These are phyloP conservation scores for Coptodon rendalli DNA, from an alignment of 2,113 vertebrate genomes.

Conservation along the genomic window DNA sequence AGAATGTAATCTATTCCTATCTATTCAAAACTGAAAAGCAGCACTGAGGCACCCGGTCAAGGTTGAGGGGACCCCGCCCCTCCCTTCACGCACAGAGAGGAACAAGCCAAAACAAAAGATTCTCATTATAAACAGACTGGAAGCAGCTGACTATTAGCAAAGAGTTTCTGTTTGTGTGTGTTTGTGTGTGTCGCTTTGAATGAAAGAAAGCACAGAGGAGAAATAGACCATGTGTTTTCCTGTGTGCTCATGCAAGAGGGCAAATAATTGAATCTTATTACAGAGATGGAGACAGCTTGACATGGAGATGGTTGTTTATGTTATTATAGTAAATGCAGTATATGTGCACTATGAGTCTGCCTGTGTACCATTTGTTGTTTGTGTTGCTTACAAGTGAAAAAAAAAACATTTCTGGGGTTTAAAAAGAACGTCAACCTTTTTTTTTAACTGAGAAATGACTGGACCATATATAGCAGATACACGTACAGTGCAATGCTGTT, in stretches of 20 bases:
- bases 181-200: slow-evolving; percentile 8
- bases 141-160: slow-evolving; percentile 17
- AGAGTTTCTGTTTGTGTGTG: not conserved
- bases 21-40: slow-evolving; percentile 46
- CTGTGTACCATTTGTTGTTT: not conserved
- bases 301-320: not conserved
- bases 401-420: not conserved
- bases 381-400: not conserved
- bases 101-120: slow-evolving; percentile 49
- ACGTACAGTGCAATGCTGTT: not conserved
- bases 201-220: slow-evolving; percentile 15
- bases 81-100: not conserved
- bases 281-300: not conserved
- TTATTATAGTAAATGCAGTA: not conserved
- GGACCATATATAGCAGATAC: not conserved
- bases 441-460: not conserved
- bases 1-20: slow-evolving; percentile 53
- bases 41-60: slow-evolving; percentile 34
- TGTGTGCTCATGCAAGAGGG: not conserved
- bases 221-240: slow-evolving; percentile 12
- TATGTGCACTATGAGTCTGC: not conserved
- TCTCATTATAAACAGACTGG: slow-evolving; percentile 39
- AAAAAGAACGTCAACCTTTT: not conserved
- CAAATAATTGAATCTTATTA: slow-evolving; percentile 18
- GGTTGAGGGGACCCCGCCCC: slow-evolving; percentile 34